A percentile compares a stretch with the other conserved stretches of the same genome.
phyloP scores from a whole-genome alignment of 2,888 invertebrate genomes.

The Shargacucullia verbasci region DNA sequence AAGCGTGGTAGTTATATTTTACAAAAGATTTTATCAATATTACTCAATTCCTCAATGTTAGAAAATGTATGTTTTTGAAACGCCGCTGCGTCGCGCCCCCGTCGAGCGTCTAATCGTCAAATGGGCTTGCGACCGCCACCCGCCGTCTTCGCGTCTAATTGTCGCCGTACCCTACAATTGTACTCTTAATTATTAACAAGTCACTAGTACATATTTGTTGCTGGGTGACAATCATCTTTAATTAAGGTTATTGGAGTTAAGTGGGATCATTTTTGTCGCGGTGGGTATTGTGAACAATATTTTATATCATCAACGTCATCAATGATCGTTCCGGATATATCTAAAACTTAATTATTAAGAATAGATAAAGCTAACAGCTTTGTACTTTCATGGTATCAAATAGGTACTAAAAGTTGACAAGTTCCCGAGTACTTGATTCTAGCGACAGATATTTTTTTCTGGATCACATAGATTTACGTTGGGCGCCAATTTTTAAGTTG shows the following conservation, averaged over 20 bases:
- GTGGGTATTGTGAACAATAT: slow-evolving; percentile 8
- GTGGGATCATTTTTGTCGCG: slow-evolving; percentile 26
- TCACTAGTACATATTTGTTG: slow-evolving; percentile 27
- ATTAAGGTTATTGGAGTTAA: slow-evolving; percentile 43
- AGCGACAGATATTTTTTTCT: too few species aligned
- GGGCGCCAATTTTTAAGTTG: too few species aligned
- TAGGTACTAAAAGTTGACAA: too few species aligned
- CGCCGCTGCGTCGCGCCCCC: slow-evolving; percentile 33
- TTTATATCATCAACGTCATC: not conserved
- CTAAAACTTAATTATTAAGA: too few species aligned
- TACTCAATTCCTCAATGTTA: not conserved
- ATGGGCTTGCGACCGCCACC: slow-evolving; percentile 39
- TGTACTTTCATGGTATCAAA: too few species aligned
- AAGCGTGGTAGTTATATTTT: too few species aligned
- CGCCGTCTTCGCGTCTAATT: slow-evolving; percentile 46
- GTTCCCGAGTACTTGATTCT: too few species aligned
- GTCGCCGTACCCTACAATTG: slow-evolving; percentile 17
- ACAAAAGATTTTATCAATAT: too few species aligned
- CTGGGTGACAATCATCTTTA: slow-evolving; percentile 19
- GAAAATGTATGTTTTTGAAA: slow-evolving; percentile 3
- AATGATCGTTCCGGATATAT: too few species aligned
- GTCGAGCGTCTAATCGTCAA: slow-evolving; percentile 48
- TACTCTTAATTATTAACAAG: slow-evolving; percentile 39
- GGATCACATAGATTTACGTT: too few species aligned
- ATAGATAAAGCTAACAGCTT: too few species aligned